Evolutionary conservation across 2,113 vertebrate species (phyloP).

Genomic region (Saimiri boliviensis): DNA sequence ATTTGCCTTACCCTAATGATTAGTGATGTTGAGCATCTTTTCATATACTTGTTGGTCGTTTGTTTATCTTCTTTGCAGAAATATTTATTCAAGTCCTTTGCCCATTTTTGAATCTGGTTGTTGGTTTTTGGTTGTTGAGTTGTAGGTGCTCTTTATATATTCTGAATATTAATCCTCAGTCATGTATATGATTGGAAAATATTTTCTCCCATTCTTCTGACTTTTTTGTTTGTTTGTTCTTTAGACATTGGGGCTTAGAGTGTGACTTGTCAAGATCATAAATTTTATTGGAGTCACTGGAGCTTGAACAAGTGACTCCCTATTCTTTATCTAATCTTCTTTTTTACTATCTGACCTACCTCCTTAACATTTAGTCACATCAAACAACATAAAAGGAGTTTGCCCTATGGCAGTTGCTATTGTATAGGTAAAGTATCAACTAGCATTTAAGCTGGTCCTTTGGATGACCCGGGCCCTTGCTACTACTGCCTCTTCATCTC

Average conservation of each 20-base stretch:
- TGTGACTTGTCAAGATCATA: neutral
- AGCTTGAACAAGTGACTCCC: neutral
- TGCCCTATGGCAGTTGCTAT: neutral
- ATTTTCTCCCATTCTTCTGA: neutral
- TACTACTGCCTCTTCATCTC: neutral
- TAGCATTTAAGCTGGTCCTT: neutral
- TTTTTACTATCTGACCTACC: neutral
- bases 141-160: neutral
- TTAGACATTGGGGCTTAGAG: neutral
- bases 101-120: neutral
- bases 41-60: neutral
- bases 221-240: neutral
- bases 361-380: neutral
- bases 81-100: neutral
- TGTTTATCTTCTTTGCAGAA: neutral
- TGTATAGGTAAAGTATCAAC: neutral
- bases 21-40: neutral
- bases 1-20: neutral
- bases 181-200: neutral
- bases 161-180: neutral
- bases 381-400: neutral
- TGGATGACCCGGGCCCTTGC: neutral
- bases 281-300: neutral
- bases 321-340: neutral
- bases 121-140: neutral